These are phyloP conservation scores for Lepidurus arcticus DNA, from an alignment of 1,140 invertebrate species.

Conservation along the genomic window DNA sequence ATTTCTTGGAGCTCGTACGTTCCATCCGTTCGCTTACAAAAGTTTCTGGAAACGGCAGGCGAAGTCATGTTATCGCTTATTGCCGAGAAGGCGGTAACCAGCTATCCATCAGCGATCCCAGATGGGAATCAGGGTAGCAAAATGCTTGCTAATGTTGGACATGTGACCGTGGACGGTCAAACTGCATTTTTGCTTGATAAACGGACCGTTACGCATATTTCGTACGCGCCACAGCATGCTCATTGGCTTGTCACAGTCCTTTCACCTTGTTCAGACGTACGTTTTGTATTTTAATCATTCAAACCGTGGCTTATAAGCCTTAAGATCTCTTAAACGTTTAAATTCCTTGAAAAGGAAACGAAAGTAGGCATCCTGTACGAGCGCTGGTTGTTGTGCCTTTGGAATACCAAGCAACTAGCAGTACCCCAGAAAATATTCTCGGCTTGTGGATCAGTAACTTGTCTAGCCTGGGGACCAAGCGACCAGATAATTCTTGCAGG, in stretches of 20 bases:
- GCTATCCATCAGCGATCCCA: conserved; percentile 9
- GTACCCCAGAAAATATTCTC: neutral
- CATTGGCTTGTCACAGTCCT: conserved; percentile 2
- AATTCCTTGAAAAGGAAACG: neutral
- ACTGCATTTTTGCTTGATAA: neutral
- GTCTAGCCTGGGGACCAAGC: neutral
- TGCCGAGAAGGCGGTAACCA: neutral
- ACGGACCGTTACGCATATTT: neutral
- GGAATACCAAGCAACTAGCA: neutral
- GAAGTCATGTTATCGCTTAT: neutral
- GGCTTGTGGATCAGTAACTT: neutral
- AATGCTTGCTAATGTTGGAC: neutral
- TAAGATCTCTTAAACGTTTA: too few relatives aligned
- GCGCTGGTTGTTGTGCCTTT: neutral
- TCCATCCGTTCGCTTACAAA: neutral
- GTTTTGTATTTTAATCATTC: neutral
- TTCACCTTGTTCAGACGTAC: neutral
- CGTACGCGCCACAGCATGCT: neutral
- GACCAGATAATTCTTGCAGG: neutral
- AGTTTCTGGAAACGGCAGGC: neutral
- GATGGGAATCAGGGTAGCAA: neutral
- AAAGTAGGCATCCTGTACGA: neutral
- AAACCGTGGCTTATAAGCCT: too few relatives aligned
- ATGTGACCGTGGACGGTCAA: neutral
- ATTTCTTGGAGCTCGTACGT: neutral